Base-by-base conservation (phyloP, 2,888 invertebrate species). In the Cactoblastis cactorum region DNA sequence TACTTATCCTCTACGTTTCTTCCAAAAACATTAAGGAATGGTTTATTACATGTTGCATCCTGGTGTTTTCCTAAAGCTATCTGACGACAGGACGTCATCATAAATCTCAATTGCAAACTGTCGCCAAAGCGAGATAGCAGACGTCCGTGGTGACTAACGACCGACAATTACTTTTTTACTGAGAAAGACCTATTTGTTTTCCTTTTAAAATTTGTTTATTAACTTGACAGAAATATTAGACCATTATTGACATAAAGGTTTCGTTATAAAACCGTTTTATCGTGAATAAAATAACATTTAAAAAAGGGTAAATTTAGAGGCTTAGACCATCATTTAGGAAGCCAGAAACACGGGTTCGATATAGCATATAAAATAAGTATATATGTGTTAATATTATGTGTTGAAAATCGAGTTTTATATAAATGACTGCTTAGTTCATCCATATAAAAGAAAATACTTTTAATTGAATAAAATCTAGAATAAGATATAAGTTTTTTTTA, bases 141-240 rank as follows among this genome's bases (percentile, higher is more conserved):
- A 52, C 49, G 38, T 49, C 38, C 39, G 37, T 33, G 38, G 50
- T 52, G 45, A 50, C 54, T 38, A 47, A 54, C 35, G 50, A 54
- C 52, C 48, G 22, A 45, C 52, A 52, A 54, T 54, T 52, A 53
- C 48, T 50, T 50, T 50, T 52, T 54, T 51, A 49, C 39, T 54
- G 34, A n/a, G 19, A n/a, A 49, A 32, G 22, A 19, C 19, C 24
- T 47, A 41, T 19, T 33, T 49, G 32, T 34, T 49, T 41, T 39
- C n/a, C 17, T 49, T 41, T 32, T 49, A 49, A 19, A 19, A 32
- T 19, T 34, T 49, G 22, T 49, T 39, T 43, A 15, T 22, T 37
- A 35, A 17, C 6, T 9, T 37, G 17, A 11, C 14, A 2, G 9
- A 37, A 37, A n/a, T 3, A 9, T n/a, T 9, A 12, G 34, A 14